Evolutionary conservation across 2,797 vertebrate species (phyloP), one percentile per base, ranked within the genome.

Genomic region (Liparis tanakae): DNA sequence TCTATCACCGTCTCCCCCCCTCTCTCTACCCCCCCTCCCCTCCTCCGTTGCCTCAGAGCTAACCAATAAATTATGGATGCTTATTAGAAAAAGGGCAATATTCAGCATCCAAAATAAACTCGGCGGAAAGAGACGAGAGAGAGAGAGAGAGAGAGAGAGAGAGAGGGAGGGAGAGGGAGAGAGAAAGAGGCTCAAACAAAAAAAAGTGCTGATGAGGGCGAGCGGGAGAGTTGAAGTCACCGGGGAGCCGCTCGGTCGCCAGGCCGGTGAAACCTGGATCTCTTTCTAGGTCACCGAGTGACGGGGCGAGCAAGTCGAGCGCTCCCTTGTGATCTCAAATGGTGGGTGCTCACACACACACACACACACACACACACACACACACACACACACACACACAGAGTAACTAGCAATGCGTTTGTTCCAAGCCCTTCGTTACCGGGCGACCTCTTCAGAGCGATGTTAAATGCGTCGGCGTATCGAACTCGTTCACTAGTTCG

Each of bases 51-150:
- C 89, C 91, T 91, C 88, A 87, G 82, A 93, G 89, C 83, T 79
- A 30, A 78, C 71, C 76, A 36, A 91, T 94, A 91, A 94, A 94
- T 94, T 93, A 94, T 94, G 88, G 82, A 94, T 93, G 92, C 89
- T 94, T 94, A 94, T 95, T 94, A 93, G 90, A 92, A 94, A 30
- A 94, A 94, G 92, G 91, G 87, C 90, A 92, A 93, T 93, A 94
- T 94, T 93, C 93, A 93, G 90, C 86, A 85, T 87, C 79, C 82
- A 87, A 93, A 93, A 93, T 92, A 90, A 93, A 90, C 88, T 85
- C 67, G 25, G 81, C 69, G 25, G 79, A 72, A 65, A 75, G 83
- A 90, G 80, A 87, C 87, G 83, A 88, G 79, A 92, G 91, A 92
- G 76, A 41, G 58, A 60, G 59, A 85, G 86, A 81, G 25, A 75